Percentiles rank a stretch among this genome's conserved stretches.
phyloP scores from a whole-genome alignment of 2,888 invertebrate species.

The Polietes domitor region DNA sequence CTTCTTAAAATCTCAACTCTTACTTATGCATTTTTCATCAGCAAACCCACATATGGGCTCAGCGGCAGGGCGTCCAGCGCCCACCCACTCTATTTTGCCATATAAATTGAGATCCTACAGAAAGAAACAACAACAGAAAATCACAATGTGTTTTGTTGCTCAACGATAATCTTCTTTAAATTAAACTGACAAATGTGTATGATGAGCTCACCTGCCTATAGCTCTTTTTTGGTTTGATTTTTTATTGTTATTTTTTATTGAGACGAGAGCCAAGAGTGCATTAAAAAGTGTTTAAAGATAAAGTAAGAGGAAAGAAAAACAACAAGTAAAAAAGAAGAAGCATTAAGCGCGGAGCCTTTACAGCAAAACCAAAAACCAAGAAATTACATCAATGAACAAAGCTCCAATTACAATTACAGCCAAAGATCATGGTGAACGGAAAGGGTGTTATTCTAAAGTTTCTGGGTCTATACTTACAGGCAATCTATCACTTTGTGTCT shows the following conservation, averaged over 20 bases:
- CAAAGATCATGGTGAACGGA: not conserved
- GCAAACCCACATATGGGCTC: slow-evolving; percentile 95
- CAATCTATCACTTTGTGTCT: slow-evolving; percentile 83
- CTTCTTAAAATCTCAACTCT: slow-evolving; percentile 81
- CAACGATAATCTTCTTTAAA: not conserved
- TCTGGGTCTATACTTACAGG: slow-evolving; percentile 85
- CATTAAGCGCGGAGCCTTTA: slow-evolving; percentile 28
- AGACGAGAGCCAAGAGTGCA: not conserved
- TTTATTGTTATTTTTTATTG: too few relatives aligned
- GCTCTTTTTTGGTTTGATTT: slow-evolving; percentile 39
- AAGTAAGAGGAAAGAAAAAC: slow-evolving; percentile 8
- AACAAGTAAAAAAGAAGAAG: not conserved
- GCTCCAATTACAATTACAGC: slow-evolving; percentile 1
- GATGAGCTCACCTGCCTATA: slow-evolving; percentile 49
- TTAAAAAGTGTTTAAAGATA: slow-evolving; percentile 17
- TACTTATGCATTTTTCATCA: slow-evolving; percentile 94
- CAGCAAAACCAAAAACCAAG: not conserved
- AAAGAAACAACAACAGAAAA: slow-evolving; percentile 36
- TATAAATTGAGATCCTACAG: slow-evolving; percentile 88
- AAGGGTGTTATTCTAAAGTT: not conserved
- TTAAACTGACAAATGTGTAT: slow-evolving; percentile 12
- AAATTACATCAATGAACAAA: not conserved
- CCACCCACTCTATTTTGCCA: slow-evolving; percentile 89
- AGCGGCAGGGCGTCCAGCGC: slow-evolving; percentile 88
- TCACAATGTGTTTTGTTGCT: not conserved